phyloP scores from a whole-genome alignment of 2,888 invertebrate genomes.

The Uloborus plumipes region DNA sequence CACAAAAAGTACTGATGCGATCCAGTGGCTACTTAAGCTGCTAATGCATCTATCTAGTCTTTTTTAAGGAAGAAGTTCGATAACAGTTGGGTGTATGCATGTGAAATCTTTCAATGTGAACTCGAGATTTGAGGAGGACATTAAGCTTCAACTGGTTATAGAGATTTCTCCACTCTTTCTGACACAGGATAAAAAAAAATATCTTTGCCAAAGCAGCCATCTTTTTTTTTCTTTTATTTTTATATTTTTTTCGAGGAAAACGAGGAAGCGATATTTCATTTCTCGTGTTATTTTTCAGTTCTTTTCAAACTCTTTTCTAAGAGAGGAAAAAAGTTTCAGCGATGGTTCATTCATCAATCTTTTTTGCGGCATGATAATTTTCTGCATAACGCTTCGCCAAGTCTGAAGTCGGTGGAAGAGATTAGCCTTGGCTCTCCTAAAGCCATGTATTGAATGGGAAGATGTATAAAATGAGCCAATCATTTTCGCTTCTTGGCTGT shows the following conservation, averaged over 20 bases:
- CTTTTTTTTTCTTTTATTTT: too few species aligned
- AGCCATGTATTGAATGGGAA: background rate
- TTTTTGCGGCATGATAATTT: conserved; percentile 18
- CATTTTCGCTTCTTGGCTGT: background rate
- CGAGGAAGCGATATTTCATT: conserved; percentile 8
- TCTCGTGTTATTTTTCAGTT: conserved; percentile 1
- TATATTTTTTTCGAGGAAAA: conserved; percentile 5
- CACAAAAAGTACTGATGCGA: too few species aligned
- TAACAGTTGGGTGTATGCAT: too few species aligned
- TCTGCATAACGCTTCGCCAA: conserved; percentile 2
- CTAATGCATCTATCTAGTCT: too few species aligned
- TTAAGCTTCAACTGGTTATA: too few species aligned
- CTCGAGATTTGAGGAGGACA: too few species aligned
- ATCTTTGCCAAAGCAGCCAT: too few species aligned
- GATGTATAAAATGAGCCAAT: conserved; percentile 3
- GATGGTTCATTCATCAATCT: conserved; percentile 20
- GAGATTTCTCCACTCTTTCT: too few species aligned
- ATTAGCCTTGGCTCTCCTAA: background rate
- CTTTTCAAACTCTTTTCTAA: conserved; percentile 10
- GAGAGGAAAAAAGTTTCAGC: background rate
- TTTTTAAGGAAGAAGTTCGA: too few species aligned
- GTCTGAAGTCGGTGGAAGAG: background rate
- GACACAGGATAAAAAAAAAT: too few species aligned
- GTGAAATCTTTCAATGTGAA: too few species aligned
- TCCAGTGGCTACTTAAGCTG: too few species aligned